Evolutionary conservation across 2,113 vertebrate species (phyloP), one percentile per base, ranked within the genome.

Genomic region (Chaetorhynchus papuensis): DNA sequence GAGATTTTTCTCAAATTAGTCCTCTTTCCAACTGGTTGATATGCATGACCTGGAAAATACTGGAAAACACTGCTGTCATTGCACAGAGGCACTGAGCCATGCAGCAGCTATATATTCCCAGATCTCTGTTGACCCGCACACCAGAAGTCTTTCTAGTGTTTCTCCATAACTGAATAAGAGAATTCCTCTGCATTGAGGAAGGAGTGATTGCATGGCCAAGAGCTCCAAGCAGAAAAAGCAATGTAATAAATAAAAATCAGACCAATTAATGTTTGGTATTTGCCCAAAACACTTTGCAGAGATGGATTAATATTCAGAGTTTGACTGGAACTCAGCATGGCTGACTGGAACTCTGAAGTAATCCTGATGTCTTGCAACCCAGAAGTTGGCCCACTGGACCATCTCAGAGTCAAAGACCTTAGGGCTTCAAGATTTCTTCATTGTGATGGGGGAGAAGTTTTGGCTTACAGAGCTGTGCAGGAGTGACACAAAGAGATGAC

Each of bases 31-130:
- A 91, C 1, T 70, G 57, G 79, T 80, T 93, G 64, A 80, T 93
- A 88, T 56, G 79, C 71, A 89, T 96, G 96, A 96, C 85, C 76
- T 90, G 88, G 60, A 93, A 94, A 95, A 85, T 56, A 85, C 78
- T 91, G 69, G 56, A 64, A 84, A 84, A 83, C 30, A 77, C 65
- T 83, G 78, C 81, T 85, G 89, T 87, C 54, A 41, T 78, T 85
- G 84, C 93, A 80, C 61, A 85, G 83, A 95, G 82, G 82, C 92
- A 95, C 44, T 93, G 94, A 94, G 79, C 89, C 94, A 87, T 94
- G 81, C 47, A 87, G 65, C 42, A 84, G 68, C 64, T 92, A 21
- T 47, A 42, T 83, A 93, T 81, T 93, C 82, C 79, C 92, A 88
- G 68, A 37, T 93, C 83, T 74, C 83, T 1, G 2, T 0, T 95